phyloP scores from a whole-genome alignment of 2,797 vertebrate genomes.

The Takifugu ocellatus region DNA sequence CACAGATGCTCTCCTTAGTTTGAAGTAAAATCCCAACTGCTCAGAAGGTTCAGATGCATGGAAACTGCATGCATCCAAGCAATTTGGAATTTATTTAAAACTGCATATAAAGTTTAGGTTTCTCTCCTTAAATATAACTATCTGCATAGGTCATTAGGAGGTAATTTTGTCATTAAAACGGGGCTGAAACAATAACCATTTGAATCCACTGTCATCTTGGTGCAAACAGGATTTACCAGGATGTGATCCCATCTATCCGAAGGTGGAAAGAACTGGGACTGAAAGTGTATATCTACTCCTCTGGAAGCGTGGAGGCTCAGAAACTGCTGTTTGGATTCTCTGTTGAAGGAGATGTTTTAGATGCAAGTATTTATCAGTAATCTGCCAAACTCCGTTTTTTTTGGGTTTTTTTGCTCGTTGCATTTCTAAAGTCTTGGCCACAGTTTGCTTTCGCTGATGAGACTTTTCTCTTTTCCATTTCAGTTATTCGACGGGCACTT shows the following conservation, averaged over 20 bases:
- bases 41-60: too few relatives aligned
- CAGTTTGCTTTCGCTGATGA: neutral
- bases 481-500: slow-evolving; percentile 96
- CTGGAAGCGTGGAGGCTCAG: slow-evolving; percentile 94
- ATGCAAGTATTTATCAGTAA: slow-evolving; percentile 67
- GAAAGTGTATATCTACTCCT: slow-evolving; percentile 94
- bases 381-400: too few relatives aligned
- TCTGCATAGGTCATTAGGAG: too few relatives aligned
- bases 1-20: neutral
- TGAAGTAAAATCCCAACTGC: neutral
- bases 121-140: too few relatives aligned
- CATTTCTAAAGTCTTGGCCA: neutral
- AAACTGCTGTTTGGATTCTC: slow-evolving; percentile 92
- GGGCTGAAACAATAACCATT: neutral
- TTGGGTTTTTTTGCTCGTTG: neutral
- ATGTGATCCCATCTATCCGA: slow-evolving; percentile 88
- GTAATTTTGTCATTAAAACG: too few relatives aligned
- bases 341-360: slow-evolving; percentile 89
- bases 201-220: neutral
- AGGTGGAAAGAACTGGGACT: slow-evolving; percentile 85
- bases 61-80: too few relatives aligned
- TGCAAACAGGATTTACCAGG: slow-evolving; percentile 84
- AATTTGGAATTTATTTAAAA: too few relatives aligned
- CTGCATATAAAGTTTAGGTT: too few relatives aligned
- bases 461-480: neutral